Percentiles rank a stretch among this genome's conserved stretches.
Conservation (phyloP, 2,113 vertebrate species). For the Eurystomus gularis region DNA sequence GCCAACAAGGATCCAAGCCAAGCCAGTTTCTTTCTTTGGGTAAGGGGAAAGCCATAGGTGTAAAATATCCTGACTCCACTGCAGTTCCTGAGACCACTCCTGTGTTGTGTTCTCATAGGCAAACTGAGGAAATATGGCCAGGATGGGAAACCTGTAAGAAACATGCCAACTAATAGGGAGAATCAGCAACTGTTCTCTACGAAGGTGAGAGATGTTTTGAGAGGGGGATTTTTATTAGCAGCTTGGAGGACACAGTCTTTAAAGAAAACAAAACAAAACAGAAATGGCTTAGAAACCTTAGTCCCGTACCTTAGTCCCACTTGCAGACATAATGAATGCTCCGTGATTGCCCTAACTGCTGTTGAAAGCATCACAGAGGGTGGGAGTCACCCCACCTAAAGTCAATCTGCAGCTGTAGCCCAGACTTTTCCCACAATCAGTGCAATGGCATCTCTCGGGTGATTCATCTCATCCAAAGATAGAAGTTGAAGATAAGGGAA, state of each 20-base stretch:
- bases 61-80: neutral
- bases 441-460: neutral
- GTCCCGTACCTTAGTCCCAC: neutral
- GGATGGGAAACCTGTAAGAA: neutral
- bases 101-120: neutral
- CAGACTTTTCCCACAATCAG: neutral
- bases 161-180: neutral
- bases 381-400: neutral
- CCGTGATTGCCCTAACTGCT: neutral
- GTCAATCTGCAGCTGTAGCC: neutral
- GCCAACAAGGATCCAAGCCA: neutral
- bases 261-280: neutral
- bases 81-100: accelerated
- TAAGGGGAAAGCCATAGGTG: neutral
- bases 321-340: neutral
- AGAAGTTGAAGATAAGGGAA: neutral
- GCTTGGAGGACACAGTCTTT: neutral
- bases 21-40: neutral
- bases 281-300: neutral
- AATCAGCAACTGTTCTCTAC: neutral
- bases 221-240: neutral
- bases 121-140: neutral
- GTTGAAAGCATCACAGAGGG: neutral
- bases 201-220: neutral
- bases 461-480: neutral